Evolutionary conservation across 1,140 invertebrate genomes (phyloP).

Genomic region (Diorhabda carinulata): DNA sequence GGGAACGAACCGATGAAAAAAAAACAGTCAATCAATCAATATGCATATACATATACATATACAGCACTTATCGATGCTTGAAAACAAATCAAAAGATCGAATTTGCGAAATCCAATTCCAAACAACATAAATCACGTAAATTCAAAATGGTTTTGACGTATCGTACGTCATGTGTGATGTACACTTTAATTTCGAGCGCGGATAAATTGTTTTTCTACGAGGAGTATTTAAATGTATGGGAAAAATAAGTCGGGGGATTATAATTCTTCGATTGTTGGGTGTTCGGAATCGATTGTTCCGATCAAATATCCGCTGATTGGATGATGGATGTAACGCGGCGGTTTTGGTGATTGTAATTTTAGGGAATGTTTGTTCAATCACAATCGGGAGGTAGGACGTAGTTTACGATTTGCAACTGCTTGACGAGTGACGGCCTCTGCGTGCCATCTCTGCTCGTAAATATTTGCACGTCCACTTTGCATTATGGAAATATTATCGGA

Average conservation of each 20-base stretch:
- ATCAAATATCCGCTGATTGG: not conserved
- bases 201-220: constrained; percentile 2
- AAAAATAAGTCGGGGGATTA: too few species aligned
- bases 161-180: constrained; percentile 35
- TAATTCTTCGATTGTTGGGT: too few species aligned
- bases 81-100: constrained; percentile 38
- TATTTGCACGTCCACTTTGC: constrained; percentile 19
- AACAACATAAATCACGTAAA: constrained; percentile 39
- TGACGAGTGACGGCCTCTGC: constrained; percentile 1
- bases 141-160: constrained; percentile 37
- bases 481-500: constrained; percentile 19
- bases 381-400: constrained; percentile 8
- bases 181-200: constrained; percentile 30
- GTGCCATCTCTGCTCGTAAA: constrained; percentile 11
- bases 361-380: constrained; percentile 16
- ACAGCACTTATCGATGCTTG: constrained; percentile 31
- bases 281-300: not conserved
- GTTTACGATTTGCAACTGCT: constrained; percentile 12
- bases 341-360: constrained; percentile 6
- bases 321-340: not conserved
- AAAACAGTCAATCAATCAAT: not conserved
- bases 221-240: too few species aligned
- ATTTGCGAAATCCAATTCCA: constrained; percentile 40
- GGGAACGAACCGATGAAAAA: not conserved
- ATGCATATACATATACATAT: constrained; percentile 10